Percentiles rank a stretch among this genome's conserved stretches.
phyloP scores from a whole-genome alignment of 2,113 vertebrate species.

The Dendrocopos noguchii region DNA sequence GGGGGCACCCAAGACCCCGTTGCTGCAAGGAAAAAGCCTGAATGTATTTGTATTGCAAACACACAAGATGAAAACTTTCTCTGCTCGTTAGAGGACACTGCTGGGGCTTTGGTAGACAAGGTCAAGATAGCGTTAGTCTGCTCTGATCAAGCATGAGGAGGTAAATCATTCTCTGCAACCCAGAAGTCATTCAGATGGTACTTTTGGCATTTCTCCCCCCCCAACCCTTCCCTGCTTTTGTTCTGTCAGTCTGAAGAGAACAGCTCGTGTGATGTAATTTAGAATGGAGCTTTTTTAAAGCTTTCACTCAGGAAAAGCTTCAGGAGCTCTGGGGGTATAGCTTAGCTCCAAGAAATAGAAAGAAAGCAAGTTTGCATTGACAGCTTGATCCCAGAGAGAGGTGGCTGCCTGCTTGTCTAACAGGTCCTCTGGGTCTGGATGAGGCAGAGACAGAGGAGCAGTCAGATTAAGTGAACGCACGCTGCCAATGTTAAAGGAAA shows the following conservation, averaged over 20 bases:
- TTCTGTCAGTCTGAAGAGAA: slow-evolving; percentile 77
- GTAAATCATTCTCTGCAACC: slow-evolving; percentile 46
- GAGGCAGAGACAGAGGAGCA: slow-evolving; percentile 73
- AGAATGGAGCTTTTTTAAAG: slow-evolving; percentile 75
- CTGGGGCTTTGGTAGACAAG: slow-evolving; percentile 17
- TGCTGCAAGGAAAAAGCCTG: neutral
- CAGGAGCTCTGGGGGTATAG: slow-evolving; percentile 72
- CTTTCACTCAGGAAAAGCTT: slow-evolving; percentile 78
- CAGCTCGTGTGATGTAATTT: slow-evolving; percentile 72
- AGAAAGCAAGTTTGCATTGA: slow-evolving; percentile 76
- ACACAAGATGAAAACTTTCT: neutral
- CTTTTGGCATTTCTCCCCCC: slow-evolving; percentile 50
- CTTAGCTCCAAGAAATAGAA: slow-evolving; percentile 72
- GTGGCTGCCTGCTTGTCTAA: slow-evolving; percentile 77
- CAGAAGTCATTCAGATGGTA: slow-evolving; percentile 65
- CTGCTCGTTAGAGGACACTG: neutral
- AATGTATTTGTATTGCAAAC: neutral
- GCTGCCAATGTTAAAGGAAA: slow-evolving; percentile 72
- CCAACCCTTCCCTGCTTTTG: slow-evolving; percentile 56
- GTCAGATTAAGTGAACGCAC: slow-evolving; percentile 62
- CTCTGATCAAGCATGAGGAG: slow-evolving; percentile 29
- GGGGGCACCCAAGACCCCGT: neutral
- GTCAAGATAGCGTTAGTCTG: neutral
- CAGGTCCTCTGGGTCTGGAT: slow-evolving; percentile 76
- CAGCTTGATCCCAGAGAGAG: slow-evolving; percentile 80